Base-by-base conservation (phyloP, 2,113 vertebrate species). In the Scophthalmus maximus region DNA sequence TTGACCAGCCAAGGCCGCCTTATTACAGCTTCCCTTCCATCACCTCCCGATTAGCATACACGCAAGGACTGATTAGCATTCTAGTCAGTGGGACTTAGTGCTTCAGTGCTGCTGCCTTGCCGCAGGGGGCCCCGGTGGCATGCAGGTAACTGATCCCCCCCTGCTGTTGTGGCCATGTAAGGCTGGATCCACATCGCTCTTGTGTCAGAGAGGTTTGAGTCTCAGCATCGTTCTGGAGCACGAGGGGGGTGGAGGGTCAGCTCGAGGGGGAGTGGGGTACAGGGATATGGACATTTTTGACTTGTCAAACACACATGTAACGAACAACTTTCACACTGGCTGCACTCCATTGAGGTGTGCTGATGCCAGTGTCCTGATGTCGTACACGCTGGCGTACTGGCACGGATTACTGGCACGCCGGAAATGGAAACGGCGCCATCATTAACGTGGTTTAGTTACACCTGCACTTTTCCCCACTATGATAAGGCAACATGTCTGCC, bases 51-150 rank as follows among this genome's bases (percentile, higher is more conserved):
- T 88, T 87, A 87, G 67, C 88, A 88, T 90, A 77, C 5, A 51
- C 73, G 68, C 66, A 87, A 79, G 84, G 69, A 76, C 69, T 2
- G 36, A 75, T 87, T 82, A 85, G 69, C 82, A 85, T 82, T 82
- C 55, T 52, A 76, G 59, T 64, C 15, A 23, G 38, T n/a, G 42
- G 30, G 29, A 50, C 6, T n/a, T 11, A 25, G 47, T 70, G 42
- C 73, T 55, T n/a, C 9, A 25, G 47, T 70, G 42, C 73, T 55
- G 57, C 42, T 14, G 15, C 20, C 20, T 44, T 49, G 49, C 38
- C 40, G 64, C 44, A 73, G 58, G 73, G 57, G 70, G 36, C 59
- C 59, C 42, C 63, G 26, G 26, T 42, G 30, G 36, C 27, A 59
- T 47, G 56, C 58, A 64, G 36, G 61, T 27, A 49, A 59, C 32